A percentile compares a stretch with the other conserved stretches of the same genome.
Conservation (phyloP, 2,797 vertebrate genomes). For the Danio tinwini region DNA sequence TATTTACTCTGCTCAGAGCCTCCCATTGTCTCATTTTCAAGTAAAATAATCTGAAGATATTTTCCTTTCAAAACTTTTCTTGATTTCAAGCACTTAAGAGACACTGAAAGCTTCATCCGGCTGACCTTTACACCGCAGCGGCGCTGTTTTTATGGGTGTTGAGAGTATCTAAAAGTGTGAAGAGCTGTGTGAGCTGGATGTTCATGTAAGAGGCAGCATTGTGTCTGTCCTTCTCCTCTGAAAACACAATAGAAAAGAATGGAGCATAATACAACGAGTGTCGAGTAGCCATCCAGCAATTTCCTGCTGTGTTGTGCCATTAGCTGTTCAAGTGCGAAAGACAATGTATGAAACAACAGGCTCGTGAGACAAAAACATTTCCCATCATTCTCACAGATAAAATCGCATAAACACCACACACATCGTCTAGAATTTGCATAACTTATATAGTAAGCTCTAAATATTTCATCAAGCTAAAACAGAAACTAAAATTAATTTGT, state of each 20-base stretch:
- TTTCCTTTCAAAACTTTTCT: neutral
- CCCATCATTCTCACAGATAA: neutral
- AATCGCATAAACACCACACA: neutral
- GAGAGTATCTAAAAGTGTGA: slow-evolving; percentile 12
- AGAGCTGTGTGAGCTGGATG: neutral
- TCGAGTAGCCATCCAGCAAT: neutral
- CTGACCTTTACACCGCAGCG: slow-evolving; percentile 26
- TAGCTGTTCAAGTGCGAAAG: neutral
- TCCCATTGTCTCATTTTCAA: neutral
- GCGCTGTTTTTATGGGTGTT: slow-evolving; percentile 1
- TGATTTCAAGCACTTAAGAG: slow-evolving; percentile 12
- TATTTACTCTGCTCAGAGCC: no score
- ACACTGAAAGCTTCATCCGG: neutral
- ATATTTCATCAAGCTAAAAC: no score
- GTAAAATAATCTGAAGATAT: neutral
- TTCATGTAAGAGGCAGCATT: neutral
- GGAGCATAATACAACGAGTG: neutral
- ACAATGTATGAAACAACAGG: slow-evolving; percentile 8
- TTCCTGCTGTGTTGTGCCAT: slow-evolving; percentile 3
- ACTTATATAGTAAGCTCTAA: no score
- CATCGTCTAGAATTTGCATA: neutral
- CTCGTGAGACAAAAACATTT: neutral
- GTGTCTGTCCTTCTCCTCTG: neutral
- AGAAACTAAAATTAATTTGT: no score
- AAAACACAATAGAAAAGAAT: slow-evolving; percentile 24